A percentile compares a stretch with the other conserved stretches of the same genome.
Evolutionary conservation across 2,888 invertebrate species (phyloP).

Genomic region (Strigamia transsilvanica): DNA sequence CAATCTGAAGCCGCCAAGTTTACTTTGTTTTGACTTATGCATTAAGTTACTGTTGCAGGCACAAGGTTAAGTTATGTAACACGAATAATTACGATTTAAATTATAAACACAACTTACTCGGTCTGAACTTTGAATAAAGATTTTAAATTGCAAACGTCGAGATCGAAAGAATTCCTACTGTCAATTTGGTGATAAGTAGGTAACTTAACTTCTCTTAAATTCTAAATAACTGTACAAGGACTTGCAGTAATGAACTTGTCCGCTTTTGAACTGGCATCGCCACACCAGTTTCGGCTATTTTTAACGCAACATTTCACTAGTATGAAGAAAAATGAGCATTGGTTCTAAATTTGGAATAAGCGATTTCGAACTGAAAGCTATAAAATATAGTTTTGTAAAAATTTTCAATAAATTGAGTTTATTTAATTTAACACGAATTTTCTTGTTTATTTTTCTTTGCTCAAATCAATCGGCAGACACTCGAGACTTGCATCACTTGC

Average conservation of each 20-base stretch:
- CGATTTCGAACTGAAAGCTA: not conserved
- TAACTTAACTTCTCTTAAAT: not conserved
- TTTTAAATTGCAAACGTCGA: not conserved
- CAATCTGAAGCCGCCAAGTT: conserved; percentile 7
- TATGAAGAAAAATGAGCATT: not conserved
- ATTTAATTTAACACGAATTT: too few species aligned
- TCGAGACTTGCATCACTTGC: too few species aligned
- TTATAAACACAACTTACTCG: not conserved
- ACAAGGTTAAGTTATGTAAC: conserved; percentile 1
- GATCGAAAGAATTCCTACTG: not conserved
- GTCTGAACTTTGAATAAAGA: not conserved
- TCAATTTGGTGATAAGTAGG: not conserved
- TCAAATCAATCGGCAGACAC: too few species aligned
- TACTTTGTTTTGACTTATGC: conserved; percentile 30
- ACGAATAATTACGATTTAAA: not conserved
- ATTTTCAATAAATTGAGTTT: too few species aligned
- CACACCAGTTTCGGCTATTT: not conserved
- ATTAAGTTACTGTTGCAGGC: conserved; percentile 11
- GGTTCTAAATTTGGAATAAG: not conserved
- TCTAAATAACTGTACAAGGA: not conserved
- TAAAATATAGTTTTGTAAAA: too few species aligned
- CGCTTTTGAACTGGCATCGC: conserved; percentile 3
- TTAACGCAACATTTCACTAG: not conserved
- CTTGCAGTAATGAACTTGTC: conserved; percentile 11
- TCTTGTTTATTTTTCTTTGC: too few species aligned